A percentile compares a stretch with the other conserved stretches of the same genome.
Evolutionary conservation across 2,797 vertebrate species (phyloP).

Genomic region (Astyanax mexicanus): DNA sequence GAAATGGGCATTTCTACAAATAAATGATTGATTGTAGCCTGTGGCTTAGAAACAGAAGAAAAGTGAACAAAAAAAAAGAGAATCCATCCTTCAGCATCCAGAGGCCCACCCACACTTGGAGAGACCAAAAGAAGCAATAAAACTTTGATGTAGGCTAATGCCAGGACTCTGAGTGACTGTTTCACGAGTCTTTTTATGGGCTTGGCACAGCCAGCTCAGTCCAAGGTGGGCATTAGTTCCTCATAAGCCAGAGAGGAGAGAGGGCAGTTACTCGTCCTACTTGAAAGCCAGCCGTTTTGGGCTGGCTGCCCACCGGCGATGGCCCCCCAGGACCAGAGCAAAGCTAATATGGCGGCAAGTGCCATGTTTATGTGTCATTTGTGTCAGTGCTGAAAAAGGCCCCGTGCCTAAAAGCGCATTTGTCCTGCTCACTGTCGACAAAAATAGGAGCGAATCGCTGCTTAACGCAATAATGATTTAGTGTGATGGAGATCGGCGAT

Average conservation of each 20-base stretch:
- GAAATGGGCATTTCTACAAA: conserved; percentile 70
- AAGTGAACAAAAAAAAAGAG: conserved; percentile 57
- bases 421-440: conserved; percentile 73
- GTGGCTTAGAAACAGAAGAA: conserved; percentile 53
- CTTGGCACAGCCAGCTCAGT: conserved; percentile 62
- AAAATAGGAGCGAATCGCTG: conserved; percentile 73
- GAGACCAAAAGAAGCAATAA: conserved; percentile 27
- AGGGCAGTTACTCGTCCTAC: conserved; percentile 31
- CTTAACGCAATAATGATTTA: conserved; percentile 79
- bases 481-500: conserved; percentile 61
- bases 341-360: conserved; percentile 47
- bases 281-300: conserved; percentile 43
- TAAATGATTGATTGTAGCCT: conserved; percentile 73
- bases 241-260: conserved; percentile 17
- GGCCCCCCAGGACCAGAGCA: conserved; percentile 35
- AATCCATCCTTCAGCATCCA: conserved; percentile 41
- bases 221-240: conserved; percentile 46
- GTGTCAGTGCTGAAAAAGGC: conserved; percentile 78
- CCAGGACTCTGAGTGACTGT: conserved; percentile 73
- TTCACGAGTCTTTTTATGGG: conserved; percentile 73
- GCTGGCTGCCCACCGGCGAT: conserved; percentile 28
- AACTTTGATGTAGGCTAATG: conserved; percentile 78
- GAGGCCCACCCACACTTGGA: conserved; percentile 48
- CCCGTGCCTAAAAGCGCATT: conserved; percentile 78
- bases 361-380: conserved; percentile 70